Evolutionary conservation across 1,140 invertebrate species (phyloP).

Genomic region (Ephestia elutella): DNA sequence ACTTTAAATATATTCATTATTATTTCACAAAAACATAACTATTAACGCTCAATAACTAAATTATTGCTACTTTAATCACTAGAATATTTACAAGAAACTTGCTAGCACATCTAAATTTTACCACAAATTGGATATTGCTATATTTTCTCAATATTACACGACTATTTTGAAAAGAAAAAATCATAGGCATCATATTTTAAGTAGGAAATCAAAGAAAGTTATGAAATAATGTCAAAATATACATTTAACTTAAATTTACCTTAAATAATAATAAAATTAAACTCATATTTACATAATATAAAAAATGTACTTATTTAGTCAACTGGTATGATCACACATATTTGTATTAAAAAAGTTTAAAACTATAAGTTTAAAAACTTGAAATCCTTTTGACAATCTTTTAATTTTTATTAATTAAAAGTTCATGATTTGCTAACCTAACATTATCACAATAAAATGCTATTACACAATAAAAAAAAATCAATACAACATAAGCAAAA

Average conservation of each 20-base stretch:
- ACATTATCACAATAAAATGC: neutral
- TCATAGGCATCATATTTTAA: neutral
- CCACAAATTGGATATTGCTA: neutral
- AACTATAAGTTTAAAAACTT: neutral
- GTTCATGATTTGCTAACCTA: neutral
- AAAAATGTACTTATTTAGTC: constrained; percentile 23
- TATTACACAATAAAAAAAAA: too few relatives aligned
- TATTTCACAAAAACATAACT: constrained; percentile 68
- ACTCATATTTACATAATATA: constrained; percentile 46
- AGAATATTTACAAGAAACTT: constrained; percentile 56
- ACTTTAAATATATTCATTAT: constrained; percentile 68
- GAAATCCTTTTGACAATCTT: neutral
- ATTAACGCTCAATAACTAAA: constrained; percentile 48
- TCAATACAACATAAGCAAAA: neutral
- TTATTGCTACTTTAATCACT: constrained; percentile 31
- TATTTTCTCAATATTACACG: neutral
- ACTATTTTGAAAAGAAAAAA: neutral
- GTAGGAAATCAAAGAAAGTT: neutral
- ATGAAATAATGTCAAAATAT: constrained; percentile 43
- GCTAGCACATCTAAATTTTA: neutral
- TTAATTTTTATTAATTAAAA: neutral
- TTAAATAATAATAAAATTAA: constrained; percentile 20
- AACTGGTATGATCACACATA: neutral
- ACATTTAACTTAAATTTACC: constrained; percentile 35
- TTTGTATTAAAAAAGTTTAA: neutral